These are phyloP conservation scores for Fukomys damarensis DNA, from an alignment of 2,113 vertebrate species.

Conservation along the genomic window DNA sequence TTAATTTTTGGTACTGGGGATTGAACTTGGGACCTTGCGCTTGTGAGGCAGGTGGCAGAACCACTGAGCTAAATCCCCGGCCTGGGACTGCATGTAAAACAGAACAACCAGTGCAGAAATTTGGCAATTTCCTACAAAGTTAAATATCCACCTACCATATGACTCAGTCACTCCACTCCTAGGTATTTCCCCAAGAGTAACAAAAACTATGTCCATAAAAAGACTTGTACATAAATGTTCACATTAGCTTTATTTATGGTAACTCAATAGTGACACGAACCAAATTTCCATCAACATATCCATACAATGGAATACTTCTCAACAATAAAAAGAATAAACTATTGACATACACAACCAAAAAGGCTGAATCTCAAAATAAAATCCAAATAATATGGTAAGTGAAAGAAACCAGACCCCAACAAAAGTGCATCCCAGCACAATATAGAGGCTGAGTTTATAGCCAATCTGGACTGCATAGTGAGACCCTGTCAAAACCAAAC, in stretches of 20 bases:
- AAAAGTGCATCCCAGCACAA: too few species aligned
- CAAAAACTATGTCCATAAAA: not conserved
- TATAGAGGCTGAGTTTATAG: too few species aligned
- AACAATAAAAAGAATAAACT: slow-evolving; percentile 14
- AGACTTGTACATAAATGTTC: not conserved
- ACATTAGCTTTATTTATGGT: not conserved
- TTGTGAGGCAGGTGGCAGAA: too few species aligned
- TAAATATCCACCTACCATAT: not conserved
- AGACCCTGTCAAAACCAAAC: too few species aligned
- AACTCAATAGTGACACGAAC: not conserved
- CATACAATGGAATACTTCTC: not conserved
- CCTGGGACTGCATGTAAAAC: not conserved
- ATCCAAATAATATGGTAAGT: not conserved
- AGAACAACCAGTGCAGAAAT: not conserved
- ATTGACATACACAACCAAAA: not conserved
- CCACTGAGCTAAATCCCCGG: too few species aligned
- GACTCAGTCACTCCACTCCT: not conserved
- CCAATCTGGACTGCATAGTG: too few species aligned
- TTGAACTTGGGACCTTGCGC: too few species aligned
- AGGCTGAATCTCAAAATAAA: slow-evolving; percentile 12
- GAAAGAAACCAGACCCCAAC: not conserved
- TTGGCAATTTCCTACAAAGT: slow-evolving; percentile 6
- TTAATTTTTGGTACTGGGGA: too few species aligned
- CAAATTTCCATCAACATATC: not conserved
- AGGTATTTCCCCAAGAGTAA: not conserved